Evolutionary conservation across 1,140 invertebrate genomes (phyloP).

Genomic region (Brachionus sp.): DNA sequence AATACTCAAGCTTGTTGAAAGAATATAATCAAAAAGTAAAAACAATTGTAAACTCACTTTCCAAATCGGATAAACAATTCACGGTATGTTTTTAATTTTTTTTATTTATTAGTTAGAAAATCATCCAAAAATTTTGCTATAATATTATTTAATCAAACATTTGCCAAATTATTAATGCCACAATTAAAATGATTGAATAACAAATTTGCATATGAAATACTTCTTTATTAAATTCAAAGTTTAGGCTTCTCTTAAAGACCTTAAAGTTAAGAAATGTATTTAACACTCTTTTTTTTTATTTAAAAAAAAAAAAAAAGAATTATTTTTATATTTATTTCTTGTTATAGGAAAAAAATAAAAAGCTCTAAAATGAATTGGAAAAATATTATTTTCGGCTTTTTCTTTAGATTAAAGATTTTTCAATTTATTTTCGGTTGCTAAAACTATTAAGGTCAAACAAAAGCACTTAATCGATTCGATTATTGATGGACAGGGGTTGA

Average conservation of each 20-base stretch:
- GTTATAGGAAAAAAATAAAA: too few relatives aligned
- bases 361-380: not conserved
- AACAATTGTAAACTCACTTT: constrained; percentile 17
- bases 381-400: not conserved
- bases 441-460: not conserved
- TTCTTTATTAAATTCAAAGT: not conserved
- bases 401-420: not conserved
- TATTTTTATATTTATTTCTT: not conserved
- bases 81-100: constrained; percentile 13
- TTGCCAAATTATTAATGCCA: not conserved
- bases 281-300: not conserved
- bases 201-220: not conserved
- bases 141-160: not conserved
- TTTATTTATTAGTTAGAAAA: not conserved
- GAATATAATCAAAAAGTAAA: constrained; percentile 43
- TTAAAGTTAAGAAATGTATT: not conserved
- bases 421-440: not conserved
- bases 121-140: not conserved
- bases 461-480: not conserved
- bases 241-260: not conserved
- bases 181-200: not conserved
- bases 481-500: not conserved
- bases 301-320: not conserved
- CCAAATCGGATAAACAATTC: constrained; percentile 39
- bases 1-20: constrained; percentile 17